A percentile compares a stretch with the other conserved stretches of the same genome.
phyloP scores from a whole-genome alignment of 2,797 vertebrate species.

The Gallirallus australis region DNA sequence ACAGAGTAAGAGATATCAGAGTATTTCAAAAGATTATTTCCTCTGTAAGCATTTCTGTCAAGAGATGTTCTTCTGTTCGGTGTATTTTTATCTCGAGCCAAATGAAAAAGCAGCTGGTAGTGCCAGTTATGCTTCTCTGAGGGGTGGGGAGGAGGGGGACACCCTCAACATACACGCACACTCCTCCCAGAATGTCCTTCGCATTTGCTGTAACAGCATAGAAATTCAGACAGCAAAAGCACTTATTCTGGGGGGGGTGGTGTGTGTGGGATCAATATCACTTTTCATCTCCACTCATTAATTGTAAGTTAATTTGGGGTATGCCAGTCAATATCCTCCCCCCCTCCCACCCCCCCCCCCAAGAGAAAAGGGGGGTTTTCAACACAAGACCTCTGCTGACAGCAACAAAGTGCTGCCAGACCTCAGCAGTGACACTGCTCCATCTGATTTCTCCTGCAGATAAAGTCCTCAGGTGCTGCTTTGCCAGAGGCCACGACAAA shows the following conservation, averaged over 20 bases:
- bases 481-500: neutral
- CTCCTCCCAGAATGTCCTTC: neutral
- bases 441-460: neutral
- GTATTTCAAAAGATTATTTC: conserved; percentile 21
- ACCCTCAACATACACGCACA: neutral
- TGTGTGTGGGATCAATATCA: neutral
- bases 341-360: too few species aligned
- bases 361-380: neutral
- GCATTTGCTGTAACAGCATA: neutral
- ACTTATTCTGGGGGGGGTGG: neutral
- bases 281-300: neutral
- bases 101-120: conserved; percentile 72
- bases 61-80: conserved; percentile 63
- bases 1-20: neutral
- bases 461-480: neutral
- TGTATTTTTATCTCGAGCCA: conserved; percentile 67
- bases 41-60: conserved; percentile 56
- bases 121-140: conserved; percentile 60
- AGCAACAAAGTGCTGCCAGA: neutral
- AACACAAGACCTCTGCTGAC: neutral
- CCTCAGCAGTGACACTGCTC: neutral
- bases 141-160: conserved; percentile 49
- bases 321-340: neutral
- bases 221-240: neutral
- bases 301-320: neutral